Percentiles rank a stretch among this genome's conserved stretches.
Conservation (phyloP, 2,888 invertebrate species). For the Diplazon laetatorius region DNA sequence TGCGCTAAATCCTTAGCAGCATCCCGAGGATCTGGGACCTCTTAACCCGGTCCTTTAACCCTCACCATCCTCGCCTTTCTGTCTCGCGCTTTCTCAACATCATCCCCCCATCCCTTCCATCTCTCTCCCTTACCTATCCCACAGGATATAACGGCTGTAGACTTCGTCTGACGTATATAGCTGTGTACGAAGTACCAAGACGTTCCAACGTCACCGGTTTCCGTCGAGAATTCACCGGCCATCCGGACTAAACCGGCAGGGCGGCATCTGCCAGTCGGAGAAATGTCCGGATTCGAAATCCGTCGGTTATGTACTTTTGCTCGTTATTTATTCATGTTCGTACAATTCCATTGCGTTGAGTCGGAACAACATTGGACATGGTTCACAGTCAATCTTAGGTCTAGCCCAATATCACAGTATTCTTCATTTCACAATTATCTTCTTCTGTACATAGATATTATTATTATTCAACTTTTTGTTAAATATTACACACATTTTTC, state of each 20-base stretch:
- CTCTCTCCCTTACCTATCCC: constrained; percentile 48
- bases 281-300: constrained; percentile 18
- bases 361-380: not conserved
- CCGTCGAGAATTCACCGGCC: constrained; percentile 40
- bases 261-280: constrained; percentile 27
- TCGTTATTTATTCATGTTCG: not conserved
- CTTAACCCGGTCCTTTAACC: constrained; percentile 72
- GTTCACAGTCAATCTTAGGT: too few species aligned
- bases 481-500: too few species aligned
- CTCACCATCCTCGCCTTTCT: constrained; percentile 47
- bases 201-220: constrained; percentile 17
- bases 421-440: too few species aligned
- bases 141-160: constrained; percentile 11
- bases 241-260: constrained; percentile 19
- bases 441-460: too few species aligned
- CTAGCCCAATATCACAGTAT: too few species aligned
- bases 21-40: constrained; percentile 74
- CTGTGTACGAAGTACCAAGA: constrained; percentile 1
- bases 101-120: constrained; percentile 24
- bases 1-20: constrained; percentile 81
- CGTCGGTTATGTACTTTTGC: not conserved
- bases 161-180: constrained; percentile 11
- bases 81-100: constrained; percentile 40
- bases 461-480: too few species aligned
- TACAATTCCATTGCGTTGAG: not conserved